Evolutionary conservation across 2,797 vertebrate species (phyloP).

Genomic region (Saxicola maurus): DNA sequence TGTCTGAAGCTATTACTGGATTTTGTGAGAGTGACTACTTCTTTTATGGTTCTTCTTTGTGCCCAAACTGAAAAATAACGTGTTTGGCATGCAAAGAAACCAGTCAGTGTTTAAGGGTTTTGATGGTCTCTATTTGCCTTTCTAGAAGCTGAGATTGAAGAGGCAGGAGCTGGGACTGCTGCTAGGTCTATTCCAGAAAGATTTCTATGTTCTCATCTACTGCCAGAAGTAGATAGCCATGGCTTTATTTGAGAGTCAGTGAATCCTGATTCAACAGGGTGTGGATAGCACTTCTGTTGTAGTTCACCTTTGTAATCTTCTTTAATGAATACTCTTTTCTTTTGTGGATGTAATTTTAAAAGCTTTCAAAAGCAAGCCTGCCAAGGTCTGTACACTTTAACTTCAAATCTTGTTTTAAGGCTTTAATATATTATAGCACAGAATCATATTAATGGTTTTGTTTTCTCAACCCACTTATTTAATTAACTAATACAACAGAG

Average conservation of each 20-base stretch:
- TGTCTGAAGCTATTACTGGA: background rate
- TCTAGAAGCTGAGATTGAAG: background rate
- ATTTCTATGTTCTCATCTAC: background rate
- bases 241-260: background rate
- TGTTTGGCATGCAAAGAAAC: background rate
- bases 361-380: background rate
- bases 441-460: constrained; percentile 5
- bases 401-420: constrained; percentile 1
- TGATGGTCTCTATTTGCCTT: background rate
- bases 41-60: background rate
- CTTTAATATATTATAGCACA: background rate
- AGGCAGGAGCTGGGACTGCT: background rate
- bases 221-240: background rate
- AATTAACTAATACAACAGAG: constrained; percentile 9
- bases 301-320: background rate
- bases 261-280: background rate
- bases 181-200: background rate
- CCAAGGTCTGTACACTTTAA: background rate
- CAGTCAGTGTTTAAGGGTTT: background rate
- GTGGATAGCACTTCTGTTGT: background rate
- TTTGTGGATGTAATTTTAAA: background rate
- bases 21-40: background rate
- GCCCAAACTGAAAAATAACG: background rate
- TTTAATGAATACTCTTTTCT: background rate
- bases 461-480: constrained; percentile 28